A percentile compares a stretch with the other conserved stretches of the same genome.
Conservation (phyloP, 1,140 invertebrate genomes). For the Pteromalus puparum region DNA sequence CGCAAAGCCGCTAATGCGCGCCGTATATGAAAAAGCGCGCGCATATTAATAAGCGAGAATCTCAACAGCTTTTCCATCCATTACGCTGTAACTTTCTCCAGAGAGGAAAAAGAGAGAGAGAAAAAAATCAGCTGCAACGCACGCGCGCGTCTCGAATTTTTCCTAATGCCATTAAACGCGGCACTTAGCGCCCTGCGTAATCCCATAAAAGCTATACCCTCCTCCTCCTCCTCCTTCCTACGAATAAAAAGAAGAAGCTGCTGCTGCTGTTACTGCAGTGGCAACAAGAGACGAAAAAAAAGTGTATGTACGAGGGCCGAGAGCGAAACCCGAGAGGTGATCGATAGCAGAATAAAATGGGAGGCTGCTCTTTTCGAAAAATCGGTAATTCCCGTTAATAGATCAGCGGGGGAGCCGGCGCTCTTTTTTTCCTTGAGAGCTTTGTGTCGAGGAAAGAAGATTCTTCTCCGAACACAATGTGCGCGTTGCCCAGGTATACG, state of each 20-base stretch:
- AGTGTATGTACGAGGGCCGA: neutral
- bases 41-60: constrained; percentile 16
- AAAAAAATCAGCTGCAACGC: neutral
- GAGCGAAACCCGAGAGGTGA: constrained; percentile 52
- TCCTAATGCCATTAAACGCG: constrained; percentile 43
- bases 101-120: neutral
- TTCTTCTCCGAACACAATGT: constrained; percentile 15
- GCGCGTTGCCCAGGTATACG: constrained; percentile 28
- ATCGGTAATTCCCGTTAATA: constrained; percentile 70
- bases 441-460: neutral
- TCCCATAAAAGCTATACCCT: constrained; percentile 41
- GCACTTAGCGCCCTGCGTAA: constrained; percentile 46
- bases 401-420: constrained; percentile 60
- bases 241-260: constrained; percentile 19
- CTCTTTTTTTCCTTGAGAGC: neutral
- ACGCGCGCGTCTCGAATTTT: constrained; percentile 36
- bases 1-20: neutral
- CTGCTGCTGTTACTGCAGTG: neutral
- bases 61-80: neutral
- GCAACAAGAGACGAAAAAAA: constrained; percentile 30
- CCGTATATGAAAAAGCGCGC: neutral
- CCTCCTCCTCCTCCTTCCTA: neutral
- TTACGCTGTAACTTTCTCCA: constrained; percentile 6
- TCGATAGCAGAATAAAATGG: constrained; percentile 50
- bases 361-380: constrained; percentile 30